Evolutionary conservation across 2,113 vertebrate species (phyloP).

Genomic region (Sapajus apella): DNA sequence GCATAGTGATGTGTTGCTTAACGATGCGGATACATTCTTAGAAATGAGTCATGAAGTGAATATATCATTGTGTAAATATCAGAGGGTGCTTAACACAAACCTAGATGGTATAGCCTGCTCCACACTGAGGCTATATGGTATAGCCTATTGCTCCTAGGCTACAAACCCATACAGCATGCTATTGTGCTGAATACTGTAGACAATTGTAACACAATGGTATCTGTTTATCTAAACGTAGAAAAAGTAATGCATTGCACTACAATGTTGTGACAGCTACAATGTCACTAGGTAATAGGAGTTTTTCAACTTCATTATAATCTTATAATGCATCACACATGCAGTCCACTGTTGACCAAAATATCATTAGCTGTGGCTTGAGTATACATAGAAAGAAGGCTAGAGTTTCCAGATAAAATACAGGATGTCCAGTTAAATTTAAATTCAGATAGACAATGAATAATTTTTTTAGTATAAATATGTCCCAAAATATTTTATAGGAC

Average conservation of each 20-base stretch:
- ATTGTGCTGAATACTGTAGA: background rate
- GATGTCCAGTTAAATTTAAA: background rate
- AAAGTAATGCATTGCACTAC: background rate
- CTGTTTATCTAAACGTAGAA: background rate
- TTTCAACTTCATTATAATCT: background rate
- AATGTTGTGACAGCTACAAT: background rate
- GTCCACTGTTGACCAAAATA: background rate
- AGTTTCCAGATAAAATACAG: background rate
- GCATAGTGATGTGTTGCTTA: background rate
- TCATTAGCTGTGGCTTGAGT: background rate
- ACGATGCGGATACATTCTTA: background rate
- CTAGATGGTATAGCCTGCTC: background rate
- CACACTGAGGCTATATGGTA: background rate
- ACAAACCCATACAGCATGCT: background rate
- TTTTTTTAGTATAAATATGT: background rate
- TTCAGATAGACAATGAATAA: constrained; percentile 24
- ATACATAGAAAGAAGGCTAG: background rate
- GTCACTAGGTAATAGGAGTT: background rate
- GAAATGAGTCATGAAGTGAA: background rate
- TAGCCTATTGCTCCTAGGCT: background rate
- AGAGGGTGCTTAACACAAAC: background rate
- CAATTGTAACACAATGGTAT: background rate
- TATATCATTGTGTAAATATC: background rate
- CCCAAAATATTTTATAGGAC: background rate
- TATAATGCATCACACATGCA: background rate